Conservation (phyloP, 2,797 vertebrate species). For the Holocentrus rufus region DNA sequence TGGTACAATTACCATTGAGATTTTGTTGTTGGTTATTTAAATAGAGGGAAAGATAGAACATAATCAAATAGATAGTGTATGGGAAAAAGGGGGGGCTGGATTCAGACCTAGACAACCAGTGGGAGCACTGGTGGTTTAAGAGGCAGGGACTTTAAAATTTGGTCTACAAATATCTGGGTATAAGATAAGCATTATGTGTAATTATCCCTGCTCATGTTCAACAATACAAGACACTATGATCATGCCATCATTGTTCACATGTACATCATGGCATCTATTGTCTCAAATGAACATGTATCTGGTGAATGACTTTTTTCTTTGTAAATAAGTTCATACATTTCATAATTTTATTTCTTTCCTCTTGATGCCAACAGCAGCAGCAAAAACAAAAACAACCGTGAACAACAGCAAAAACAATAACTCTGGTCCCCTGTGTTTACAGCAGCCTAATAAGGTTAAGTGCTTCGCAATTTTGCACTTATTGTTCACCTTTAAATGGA, state of each 20-base stretch:
- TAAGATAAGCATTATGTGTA: constrained; percentile 60
- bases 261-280: no score
- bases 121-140: no score
- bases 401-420: no score
- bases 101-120: neutral
- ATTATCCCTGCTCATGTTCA: constrained; percentile 51
- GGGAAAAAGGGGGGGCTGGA: neutral
- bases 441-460: neutral
- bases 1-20: constrained; percentile 17
- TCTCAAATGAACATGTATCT: no score
- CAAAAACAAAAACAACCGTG: no score
- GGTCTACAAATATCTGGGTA: constrained; percentile 14
- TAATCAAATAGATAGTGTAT: constrained; percentile 16
- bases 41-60: constrained; percentile 27
- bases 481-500: constrained; percentile 12
- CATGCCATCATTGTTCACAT: no score
- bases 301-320: no score
- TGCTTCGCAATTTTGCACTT: neutral
- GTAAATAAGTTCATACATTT: no score
- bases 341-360: no score
- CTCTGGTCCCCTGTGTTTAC: no score
- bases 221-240: no score
- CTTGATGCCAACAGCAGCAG: no score
- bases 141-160: constrained; percentile 47
- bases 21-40: constrained; percentile 45